These are phyloP conservation scores for Zelleria hepariella DNA, from an alignment of 2,888 invertebrate genomes.

Conservation along the genomic window DNA sequence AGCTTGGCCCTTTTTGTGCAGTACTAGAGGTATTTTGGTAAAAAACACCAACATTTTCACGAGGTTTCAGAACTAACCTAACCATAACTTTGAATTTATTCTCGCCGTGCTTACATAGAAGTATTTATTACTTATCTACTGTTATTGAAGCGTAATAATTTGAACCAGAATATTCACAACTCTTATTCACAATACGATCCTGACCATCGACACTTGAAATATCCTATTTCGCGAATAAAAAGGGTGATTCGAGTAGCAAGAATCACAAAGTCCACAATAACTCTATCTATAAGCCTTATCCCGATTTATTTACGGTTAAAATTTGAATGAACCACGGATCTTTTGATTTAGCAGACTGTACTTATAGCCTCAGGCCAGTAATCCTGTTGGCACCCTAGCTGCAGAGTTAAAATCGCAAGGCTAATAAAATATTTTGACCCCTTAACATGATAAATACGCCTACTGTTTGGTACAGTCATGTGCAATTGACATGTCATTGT, in stretches of 20 bases:
- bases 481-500: background rate
- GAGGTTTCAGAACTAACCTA: too few relatives aligned
- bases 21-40: too few relatives aligned
- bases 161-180: constrained; percentile 21
- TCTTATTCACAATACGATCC: background rate
- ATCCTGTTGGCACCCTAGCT: constrained; percentile 63
- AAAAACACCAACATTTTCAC: too few relatives aligned
- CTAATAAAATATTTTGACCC: constrained; percentile 73
- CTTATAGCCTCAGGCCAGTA: constrained; percentile 42
- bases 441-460: constrained; percentile 68
- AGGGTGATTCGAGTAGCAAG: background rate
- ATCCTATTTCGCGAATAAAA: background rate
- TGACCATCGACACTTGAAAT: background rate
- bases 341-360: background rate
- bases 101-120: too few relatives aligned
- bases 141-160: too few relatives aligned
- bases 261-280: background rate
- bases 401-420: constrained; percentile 68
- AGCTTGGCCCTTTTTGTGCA: too few relatives aligned
- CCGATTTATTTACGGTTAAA: background rate
- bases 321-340: background rate
- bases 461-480: constrained; percentile 46
- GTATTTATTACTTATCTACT: too few relatives aligned
- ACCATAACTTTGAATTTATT: too few relatives aligned
- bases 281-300: background rate